phyloP scores from a whole-genome alignment of 2,888 invertebrate genomes.

The Ischnus inquisitorius region DNA sequence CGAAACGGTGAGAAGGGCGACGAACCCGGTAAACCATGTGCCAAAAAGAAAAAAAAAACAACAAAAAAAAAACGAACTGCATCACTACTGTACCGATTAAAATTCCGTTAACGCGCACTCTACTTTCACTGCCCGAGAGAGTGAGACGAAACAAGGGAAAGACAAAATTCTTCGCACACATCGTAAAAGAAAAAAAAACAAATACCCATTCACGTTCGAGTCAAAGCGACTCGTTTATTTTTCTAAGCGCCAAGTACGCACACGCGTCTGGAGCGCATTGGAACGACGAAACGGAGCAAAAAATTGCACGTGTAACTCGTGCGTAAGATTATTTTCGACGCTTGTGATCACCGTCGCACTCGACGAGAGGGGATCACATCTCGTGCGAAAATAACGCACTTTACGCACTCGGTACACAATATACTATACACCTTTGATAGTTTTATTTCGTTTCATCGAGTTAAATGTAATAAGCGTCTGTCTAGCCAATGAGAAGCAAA shows the following conservation, averaged over 20 bases:
- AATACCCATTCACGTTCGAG: slow-evolving; percentile 15
- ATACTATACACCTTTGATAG: too few relatives aligned
- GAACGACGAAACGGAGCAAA: neutral
- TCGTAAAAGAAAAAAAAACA: slow-evolving; percentile 27
- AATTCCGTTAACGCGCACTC: slow-evolving; percentile 39
- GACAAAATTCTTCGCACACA: slow-evolving; percentile 34
- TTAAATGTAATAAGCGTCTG: neutral
- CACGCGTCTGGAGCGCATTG: slow-evolving; percentile 34
- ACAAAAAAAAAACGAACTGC: slow-evolving; percentile 17
- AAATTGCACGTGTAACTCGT: too few relatives aligned
- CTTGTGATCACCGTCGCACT: too few relatives aligned
- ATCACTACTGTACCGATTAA: slow-evolving; percentile 24
- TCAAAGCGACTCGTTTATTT: slow-evolving; percentile 34
- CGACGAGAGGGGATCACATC: too few relatives aligned
- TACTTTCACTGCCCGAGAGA: slow-evolving; percentile 64
- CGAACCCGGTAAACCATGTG: slow-evolving; percentile 8
- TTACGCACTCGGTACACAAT: too few relatives aligned
- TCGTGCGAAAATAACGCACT: too few relatives aligned
- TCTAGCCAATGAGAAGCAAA: neutral
- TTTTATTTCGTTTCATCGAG: neutral
- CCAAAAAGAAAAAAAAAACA: slow-evolving; percentile 9
- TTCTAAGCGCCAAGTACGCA: slow-evolving; percentile 30
- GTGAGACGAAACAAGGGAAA: slow-evolving; percentile 32
- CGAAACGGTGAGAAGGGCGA: slow-evolving; percentile 1
- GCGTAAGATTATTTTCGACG: too few relatives aligned